phyloP scores from a whole-genome alignment of 2,113 vertebrate species.

The Cranoglanis bouderius region DNA sequence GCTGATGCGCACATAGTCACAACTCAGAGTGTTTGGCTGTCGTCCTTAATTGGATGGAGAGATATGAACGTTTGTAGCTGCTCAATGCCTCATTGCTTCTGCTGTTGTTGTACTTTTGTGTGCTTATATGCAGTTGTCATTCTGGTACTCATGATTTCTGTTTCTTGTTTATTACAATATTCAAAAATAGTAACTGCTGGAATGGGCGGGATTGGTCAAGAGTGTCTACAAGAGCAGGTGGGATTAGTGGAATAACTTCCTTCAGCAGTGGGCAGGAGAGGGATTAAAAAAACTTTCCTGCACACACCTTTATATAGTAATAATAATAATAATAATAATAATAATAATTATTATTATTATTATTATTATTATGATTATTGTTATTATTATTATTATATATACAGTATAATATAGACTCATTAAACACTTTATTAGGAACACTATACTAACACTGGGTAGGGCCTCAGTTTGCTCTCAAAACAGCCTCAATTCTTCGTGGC shows the following conservation, averaged over 20 bases:
- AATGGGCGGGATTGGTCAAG: background rate
- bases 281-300: background rate
- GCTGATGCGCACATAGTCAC: background rate
- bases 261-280: background rate
- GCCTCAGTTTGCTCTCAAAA: no score
- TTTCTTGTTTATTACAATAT: background rate
- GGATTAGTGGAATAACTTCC: background rate
- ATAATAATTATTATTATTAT: no score
- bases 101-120: background rate
- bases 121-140: background rate
- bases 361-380: no score
- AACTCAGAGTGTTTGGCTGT: background rate
- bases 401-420: no score
- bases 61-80: background rate
- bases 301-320: no score
- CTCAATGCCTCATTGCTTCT: background rate
- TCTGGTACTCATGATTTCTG: background rate
- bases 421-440: no score
- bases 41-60: conserved; percentile 1
- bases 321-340: no score
- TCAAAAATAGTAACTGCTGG: background rate
- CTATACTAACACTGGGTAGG: no score
- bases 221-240: background rate
- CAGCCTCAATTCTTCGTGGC: no score
- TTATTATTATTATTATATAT: no score